Evolutionary conservation across 2,113 vertebrate genomes (phyloP).

Genomic region (Mugil cephalus): DNA sequence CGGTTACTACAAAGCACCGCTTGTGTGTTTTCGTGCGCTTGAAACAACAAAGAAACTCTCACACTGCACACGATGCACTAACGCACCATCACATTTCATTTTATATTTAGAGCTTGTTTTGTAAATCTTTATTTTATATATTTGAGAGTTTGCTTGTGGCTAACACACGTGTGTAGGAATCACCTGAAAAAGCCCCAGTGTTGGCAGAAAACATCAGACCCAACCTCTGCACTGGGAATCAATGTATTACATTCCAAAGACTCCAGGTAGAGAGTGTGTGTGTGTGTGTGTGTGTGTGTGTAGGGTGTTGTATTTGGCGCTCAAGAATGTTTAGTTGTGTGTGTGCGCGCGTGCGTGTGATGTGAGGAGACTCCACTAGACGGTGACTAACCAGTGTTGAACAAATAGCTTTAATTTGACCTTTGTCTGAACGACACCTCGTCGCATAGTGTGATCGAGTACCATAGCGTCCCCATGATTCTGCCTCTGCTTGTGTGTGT

Average conservation of each 20-base stretch:
- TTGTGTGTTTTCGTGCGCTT: constrained; percentile 30
- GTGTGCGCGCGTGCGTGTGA: constrained; percentile 5
- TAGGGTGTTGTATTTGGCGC: neutral
- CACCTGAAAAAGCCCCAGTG: constrained; percentile 36
- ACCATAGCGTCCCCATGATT: constrained; percentile 38
- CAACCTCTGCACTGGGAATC: constrained; percentile 49
- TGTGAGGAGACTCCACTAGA: constrained; percentile 25
- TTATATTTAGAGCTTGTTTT: neutral
- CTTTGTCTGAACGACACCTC: constrained; percentile 36
- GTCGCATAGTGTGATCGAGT: constrained; percentile 43
- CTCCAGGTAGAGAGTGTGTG: constrained; percentile 44
- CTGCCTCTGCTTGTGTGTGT: constrained; percentile 38
- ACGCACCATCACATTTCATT: constrained; percentile 28
- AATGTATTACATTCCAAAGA: constrained; percentile 83
- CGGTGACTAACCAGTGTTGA: constrained; percentile 49
- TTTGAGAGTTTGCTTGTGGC: constrained; percentile 39
- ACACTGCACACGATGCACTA: constrained; percentile 27
- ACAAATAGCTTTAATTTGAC: constrained; percentile 75
- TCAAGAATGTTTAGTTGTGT: constrained; percentile 55
- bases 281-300: constrained; percentile 33
- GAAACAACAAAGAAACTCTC: constrained; percentile 40
- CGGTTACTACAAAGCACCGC: constrained; percentile 29
- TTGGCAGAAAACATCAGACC: constrained; percentile 30
- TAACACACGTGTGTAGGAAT: constrained; percentile 25
- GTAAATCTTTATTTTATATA: constrained; percentile 16